phyloP scores from a whole-genome alignment of 2,797 vertebrate genomes.

The Rhinichthys osculus region DNA sequence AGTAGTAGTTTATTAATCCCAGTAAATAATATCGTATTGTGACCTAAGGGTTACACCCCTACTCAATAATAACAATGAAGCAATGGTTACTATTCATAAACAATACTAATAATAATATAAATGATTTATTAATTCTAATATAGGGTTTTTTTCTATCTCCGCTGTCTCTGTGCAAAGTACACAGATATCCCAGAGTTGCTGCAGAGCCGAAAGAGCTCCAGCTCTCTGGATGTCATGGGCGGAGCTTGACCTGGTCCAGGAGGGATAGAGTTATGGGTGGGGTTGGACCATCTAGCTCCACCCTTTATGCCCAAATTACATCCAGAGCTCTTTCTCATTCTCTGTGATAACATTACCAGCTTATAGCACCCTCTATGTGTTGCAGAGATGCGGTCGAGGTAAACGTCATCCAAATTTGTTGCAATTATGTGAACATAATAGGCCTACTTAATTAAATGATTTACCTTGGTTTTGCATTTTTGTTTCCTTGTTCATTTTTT shows the following conservation, averaged over 20 bases:
- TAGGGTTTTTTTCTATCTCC: background rate
- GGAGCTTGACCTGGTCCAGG: too few relatives aligned
- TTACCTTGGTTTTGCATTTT: background rate
- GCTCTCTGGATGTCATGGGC: background rate
- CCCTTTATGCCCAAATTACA: background rate
- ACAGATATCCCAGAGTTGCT: background rate
- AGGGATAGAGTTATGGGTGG: too few relatives aligned
- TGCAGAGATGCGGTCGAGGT: background rate
- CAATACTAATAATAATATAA: background rate
- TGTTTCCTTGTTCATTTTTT: too few relatives aligned
- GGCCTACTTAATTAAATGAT: background rate
- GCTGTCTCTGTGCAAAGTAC: background rate
- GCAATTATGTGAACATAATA: background rate
- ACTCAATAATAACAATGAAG: too few relatives aligned
- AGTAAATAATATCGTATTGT: too few relatives aligned
- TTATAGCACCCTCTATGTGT: conserved; percentile 7
- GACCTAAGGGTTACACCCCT: too few relatives aligned
- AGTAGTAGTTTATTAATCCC: too few relatives aligned
- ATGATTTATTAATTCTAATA: background rate
- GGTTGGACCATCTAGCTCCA: background rate
- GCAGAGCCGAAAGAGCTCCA: background rate
- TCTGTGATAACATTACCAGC: background rate
- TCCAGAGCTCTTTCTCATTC: background rate
- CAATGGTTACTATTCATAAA: background rate
- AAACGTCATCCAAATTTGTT: background rate